These are phyloP conservation scores for Mixornis gularis DNA, from an alignment of 2,113 vertebrate genomes.

Conservation along the genomic window DNA sequence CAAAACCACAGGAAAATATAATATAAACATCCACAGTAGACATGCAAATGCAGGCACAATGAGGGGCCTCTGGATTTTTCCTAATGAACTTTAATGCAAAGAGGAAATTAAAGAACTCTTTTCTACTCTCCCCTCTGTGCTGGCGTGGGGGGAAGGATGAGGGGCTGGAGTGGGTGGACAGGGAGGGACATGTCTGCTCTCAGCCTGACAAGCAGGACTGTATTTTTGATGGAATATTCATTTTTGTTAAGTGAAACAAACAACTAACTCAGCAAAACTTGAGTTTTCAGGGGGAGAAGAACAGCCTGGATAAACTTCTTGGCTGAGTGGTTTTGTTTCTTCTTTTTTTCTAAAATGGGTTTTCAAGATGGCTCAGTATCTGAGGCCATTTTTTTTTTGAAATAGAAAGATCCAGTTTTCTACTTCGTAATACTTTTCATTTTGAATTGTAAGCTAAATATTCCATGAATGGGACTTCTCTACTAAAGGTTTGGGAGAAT, in stretches of 20 bases:
- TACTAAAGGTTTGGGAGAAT: conserved; percentile 5
- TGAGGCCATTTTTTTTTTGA: neutral
- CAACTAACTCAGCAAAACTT: neutral
- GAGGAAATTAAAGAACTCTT: conserved; percentile 44
- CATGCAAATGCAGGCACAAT: neutral
- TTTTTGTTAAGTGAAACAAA: neutral
- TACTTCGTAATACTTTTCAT: neutral
- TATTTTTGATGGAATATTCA: neutral
- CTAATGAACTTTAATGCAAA: conserved; percentile 12
- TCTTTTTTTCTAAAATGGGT: neutral
- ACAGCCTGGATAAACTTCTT: neutral
- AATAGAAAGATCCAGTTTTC: neutral
- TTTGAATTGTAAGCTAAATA: neutral
- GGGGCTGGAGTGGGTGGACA: neutral
- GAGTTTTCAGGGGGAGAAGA: neutral
- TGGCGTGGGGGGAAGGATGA: neutral
- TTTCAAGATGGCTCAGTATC: neutral
- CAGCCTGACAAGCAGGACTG: neutral
- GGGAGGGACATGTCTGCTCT: neutral
- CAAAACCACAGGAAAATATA: neutral
- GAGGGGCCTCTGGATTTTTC: conserved; percentile 13
- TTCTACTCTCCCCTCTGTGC: neutral
- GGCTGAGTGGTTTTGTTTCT: neutral
- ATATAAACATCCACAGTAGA: neutral
- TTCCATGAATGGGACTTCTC: conserved; percentile 4